A percentile compares a stretch with the other conserved stretches of the same genome.
Evolutionary conservation across 2,797 vertebrate species (phyloP).

Genomic region (Coendou prehensilis): DNA sequence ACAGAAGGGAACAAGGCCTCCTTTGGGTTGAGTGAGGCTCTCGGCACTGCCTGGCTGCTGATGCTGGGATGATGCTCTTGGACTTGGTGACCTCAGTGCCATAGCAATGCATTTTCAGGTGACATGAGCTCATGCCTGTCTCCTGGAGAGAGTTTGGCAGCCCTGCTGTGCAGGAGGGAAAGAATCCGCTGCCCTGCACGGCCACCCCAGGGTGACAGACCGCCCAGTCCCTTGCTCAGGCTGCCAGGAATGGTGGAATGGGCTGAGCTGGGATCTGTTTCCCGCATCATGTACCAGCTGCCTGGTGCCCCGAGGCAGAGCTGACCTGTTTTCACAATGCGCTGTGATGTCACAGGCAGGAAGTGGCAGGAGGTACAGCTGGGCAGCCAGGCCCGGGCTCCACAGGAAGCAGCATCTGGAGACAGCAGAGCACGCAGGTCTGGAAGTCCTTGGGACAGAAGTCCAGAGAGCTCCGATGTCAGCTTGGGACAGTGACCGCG

Average conservation of each 20-base stretch:
- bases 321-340: slow-evolving; percentile 10
- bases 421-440: not conserved
- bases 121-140: not conserved
- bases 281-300: slow-evolving; percentile 9
- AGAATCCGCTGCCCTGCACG: not conserved
- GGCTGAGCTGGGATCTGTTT: not conserved
- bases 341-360: not conserved
- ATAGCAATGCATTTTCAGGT: not conserved
- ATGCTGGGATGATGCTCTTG: not conserved
- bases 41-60: fast-evolving
- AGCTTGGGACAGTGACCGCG: slow-evolving; percentile 41
- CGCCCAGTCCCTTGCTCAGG: not conserved
- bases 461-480: slow-evolving; percentile 46
- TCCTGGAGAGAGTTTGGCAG: not conserved
- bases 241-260: not conserved
- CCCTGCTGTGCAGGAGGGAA: not conserved
- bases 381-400: not conserved
- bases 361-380: not conserved
- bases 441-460: slow-evolving; percentile 60
- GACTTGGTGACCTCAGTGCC: not conserved
- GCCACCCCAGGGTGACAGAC: not conserved
- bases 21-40: not conserved
- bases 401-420: not conserved
- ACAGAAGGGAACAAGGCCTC: not conserved
- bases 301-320: not conserved